Evolutionary conservation across 2,113 vertebrate genomes (phyloP).

Genomic region (Circaetus gallicus): DNA sequence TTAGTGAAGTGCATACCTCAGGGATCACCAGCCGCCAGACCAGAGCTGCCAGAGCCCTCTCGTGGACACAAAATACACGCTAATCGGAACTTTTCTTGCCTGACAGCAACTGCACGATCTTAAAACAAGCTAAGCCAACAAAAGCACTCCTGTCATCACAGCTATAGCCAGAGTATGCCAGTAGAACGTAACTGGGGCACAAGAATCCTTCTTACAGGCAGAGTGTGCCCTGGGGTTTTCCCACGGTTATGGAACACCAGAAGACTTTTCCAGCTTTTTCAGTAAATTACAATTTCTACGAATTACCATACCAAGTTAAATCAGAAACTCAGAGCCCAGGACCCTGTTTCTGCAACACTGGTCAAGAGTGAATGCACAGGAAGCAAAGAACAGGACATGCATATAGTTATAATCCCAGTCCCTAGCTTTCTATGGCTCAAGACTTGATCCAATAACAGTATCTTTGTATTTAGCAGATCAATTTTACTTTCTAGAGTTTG

Average conservation of each 20-base stretch:
- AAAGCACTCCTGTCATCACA: background rate
- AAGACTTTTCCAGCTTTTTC: background rate
- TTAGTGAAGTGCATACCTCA: rapidly evolving
- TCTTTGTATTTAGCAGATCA: background rate
- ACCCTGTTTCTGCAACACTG: background rate
- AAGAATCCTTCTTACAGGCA: background rate
- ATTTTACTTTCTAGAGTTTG: background rate
- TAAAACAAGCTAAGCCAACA: background rate
- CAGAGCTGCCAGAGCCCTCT: background rate
- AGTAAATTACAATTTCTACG: background rate
- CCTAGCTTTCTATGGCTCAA: background rate
- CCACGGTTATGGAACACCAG: background rate
- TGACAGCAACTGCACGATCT: too few species aligned
- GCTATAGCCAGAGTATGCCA: rapidly evolving
- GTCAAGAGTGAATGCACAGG: background rate
- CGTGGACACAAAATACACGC: rapidly evolving
- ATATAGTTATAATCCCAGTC: background rate
- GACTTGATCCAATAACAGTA: background rate
- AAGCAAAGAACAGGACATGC: background rate
- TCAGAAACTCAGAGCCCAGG: background rate
- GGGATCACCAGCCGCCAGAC: background rate
- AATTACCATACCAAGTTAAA: background rate
- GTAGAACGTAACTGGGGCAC: background rate
- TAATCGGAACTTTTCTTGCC: background rate
- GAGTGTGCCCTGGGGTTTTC: background rate